A percentile compares a stretch with the other conserved stretches of the same genome.
phyloP scores from a whole-genome alignment of 2,113 vertebrate species.

The Oreochromis niloticus region DNA sequence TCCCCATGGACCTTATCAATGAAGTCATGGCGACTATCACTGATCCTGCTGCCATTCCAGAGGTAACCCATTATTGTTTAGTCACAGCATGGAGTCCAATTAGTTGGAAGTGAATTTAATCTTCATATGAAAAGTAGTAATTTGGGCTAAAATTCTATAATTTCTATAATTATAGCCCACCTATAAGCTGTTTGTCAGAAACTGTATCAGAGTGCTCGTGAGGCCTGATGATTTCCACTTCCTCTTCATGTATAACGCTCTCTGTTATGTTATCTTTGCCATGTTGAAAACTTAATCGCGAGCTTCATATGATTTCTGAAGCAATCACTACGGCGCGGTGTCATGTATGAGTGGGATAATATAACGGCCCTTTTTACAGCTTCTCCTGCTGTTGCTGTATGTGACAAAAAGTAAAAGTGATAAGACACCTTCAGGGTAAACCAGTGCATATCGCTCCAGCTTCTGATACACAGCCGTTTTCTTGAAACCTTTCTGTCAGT shows the following conservation, averaged over 20 bases:
- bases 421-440: neutral
- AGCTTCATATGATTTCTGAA: neutral
- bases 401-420: neutral
- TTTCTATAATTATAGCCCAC: neutral
- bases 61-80: conserved; percentile 37
- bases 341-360: neutral
- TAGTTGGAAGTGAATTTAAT: neutral
- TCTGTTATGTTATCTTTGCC: neutral
- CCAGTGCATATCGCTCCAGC: neutral
- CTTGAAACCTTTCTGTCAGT: neutral
- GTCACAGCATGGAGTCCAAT: neutral
- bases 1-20: conserved; percentile 93
- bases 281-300: neutral
- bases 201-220: neutral
- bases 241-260: neutral
- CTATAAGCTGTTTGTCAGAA: neutral
- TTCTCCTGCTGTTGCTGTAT: neutral
- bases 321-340: neutral
- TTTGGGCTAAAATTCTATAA: neutral
- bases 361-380: neutral
- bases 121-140: neutral
- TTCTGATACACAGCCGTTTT: neutral
- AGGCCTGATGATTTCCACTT: neutral
- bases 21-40: conserved; percentile 99
- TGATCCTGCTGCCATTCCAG: conserved; percentile 85